Percentiles rank a stretch among this genome's conserved stretches.
These are phyloP conservation scores for Galerucella calmariensis DNA, from an alignment of 2,888 invertebrate genomes.

Conservation along the genomic window DNA sequence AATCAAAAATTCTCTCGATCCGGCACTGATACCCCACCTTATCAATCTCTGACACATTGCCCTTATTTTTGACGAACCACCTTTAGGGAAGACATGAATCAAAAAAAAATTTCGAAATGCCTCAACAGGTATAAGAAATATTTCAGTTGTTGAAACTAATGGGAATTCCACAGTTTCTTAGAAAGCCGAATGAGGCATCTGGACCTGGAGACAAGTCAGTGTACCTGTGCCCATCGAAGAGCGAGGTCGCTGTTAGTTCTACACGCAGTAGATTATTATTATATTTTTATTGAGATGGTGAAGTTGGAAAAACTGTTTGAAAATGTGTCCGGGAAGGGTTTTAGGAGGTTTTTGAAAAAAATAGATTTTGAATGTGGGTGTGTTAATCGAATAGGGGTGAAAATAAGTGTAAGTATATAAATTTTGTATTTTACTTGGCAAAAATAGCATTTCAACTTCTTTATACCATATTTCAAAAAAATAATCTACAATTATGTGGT, in stretches of 20 bases:
- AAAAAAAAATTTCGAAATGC: constrained; percentile 5
- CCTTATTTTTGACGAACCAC: constrained; percentile 30
- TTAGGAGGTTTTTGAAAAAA: constrained; percentile 19
- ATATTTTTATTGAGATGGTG: constrained; percentile 11
- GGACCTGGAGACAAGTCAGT: constrained; percentile 24
- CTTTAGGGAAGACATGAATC: constrained; percentile 26
- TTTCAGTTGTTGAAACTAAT: constrained; percentile 36
- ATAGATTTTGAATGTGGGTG: constrained; percentile 24
- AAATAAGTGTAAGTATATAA: constrained; percentile 5
- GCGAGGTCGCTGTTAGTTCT: background rate
- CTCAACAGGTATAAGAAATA: constrained; percentile 42
- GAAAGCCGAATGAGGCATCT: constrained; percentile 18
- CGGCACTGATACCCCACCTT: constrained; percentile 13
- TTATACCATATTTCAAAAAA: too few relatives aligned
- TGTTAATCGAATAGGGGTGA: background rate
- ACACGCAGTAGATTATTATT: background rate
- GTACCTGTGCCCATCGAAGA: constrained; percentile 21
- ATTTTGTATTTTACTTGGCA: too few relatives aligned
- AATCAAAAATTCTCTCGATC: background rate
- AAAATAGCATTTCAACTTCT: too few relatives aligned
- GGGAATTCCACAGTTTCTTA: constrained; percentile 43
- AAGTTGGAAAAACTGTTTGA: constrained; percentile 17
- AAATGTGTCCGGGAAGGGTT: constrained; percentile 6
- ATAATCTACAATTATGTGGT: too few relatives aligned
- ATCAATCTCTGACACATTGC: constrained; percentile 40